phyloP scores from a whole-genome alignment of 1,140 invertebrate genomes.

The Sminthurinus signatus region DNA sequence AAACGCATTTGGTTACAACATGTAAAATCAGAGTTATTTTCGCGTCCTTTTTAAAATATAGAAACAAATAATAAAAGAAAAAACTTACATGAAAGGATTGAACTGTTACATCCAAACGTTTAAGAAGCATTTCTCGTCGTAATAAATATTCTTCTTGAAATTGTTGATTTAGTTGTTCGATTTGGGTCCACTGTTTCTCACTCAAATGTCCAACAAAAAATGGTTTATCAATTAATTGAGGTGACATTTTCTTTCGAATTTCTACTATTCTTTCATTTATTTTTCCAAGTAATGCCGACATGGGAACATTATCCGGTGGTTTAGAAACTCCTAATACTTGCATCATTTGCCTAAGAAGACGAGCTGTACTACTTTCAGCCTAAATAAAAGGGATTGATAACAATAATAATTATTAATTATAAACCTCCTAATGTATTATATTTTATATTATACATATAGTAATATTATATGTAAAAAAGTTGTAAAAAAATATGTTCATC shows the following conservation, averaged over 20 bases:
- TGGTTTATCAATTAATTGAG: slow-evolving; percentile 58
- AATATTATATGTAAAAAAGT: too few species aligned
- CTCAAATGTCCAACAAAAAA: slow-evolving; percentile 66
- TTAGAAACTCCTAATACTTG: slow-evolving; percentile 72
- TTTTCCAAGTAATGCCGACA: slow-evolving; percentile 69
- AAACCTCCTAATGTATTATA: slow-evolving; percentile 5
- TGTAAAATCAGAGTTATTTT: too few species aligned
- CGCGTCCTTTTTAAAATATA: too few species aligned
- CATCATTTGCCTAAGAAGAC: slow-evolving; percentile 66
- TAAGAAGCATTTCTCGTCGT: slow-evolving; percentile 78
- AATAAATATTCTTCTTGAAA: slow-evolving; percentile 63
- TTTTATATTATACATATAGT: slow-evolving; percentile 1
- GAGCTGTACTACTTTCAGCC: slow-evolving; percentile 72
- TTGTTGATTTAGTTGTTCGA: slow-evolving; percentile 63
- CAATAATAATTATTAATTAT: slow-evolving; percentile 8
- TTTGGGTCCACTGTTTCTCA: slow-evolving; percentile 71
- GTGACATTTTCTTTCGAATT: slow-evolving; percentile 42
- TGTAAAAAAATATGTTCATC: too few species aligned
- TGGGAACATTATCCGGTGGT: slow-evolving; percentile 71
- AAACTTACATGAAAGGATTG: slow-evolving; percentile 73
- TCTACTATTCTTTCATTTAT: slow-evolving; percentile 54
- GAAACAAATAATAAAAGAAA: neutral
- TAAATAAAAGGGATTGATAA: too few species aligned
- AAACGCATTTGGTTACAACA: too few species aligned
- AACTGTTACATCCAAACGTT: slow-evolving; percentile 85